Evolutionary conservation across 1,140 invertebrate genomes (phyloP).

Genomic region (Mamestra configurata): DNA sequence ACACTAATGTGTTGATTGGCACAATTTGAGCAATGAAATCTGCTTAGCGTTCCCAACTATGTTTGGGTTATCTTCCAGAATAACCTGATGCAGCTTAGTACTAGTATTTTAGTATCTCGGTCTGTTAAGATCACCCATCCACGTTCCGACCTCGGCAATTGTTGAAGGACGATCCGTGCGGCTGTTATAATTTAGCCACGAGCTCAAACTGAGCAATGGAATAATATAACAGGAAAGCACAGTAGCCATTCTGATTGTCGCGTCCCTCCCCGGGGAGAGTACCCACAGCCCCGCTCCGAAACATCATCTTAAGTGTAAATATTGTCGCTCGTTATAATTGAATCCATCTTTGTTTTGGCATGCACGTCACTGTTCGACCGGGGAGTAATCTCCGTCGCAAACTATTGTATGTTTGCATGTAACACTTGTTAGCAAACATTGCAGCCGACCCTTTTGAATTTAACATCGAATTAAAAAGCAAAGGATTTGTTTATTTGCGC

Average conservation of each 20-base stretch:
- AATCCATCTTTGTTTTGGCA: slow-evolving; percentile 31
- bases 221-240: neutral
- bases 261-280: neutral
- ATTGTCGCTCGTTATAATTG: slow-evolving; percentile 41
- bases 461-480: slow-evolving; percentile 5
- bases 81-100: too few species aligned
- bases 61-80: too few species aligned
- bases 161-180: too few species aligned
- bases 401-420: neutral
- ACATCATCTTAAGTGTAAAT: neutral
- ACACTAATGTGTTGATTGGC: too few species aligned
- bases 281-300: neutral
- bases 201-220: neutral
- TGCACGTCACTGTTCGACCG: slow-evolving; percentile 16
- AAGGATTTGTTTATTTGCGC: slow-evolving; percentile 11
- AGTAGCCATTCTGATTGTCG: neutral
- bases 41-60: too few species aligned
- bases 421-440: slow-evolving; percentile 36
- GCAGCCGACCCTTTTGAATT: slow-evolving; percentile 18
- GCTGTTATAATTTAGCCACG: too few species aligned
- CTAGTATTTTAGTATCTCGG: too few species aligned
- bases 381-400: slow-evolving; percentile 37
- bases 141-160: too few species aligned
- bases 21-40: too few species aligned
- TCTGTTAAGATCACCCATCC: too few species aligned